phyloP scores from a whole-genome alignment of 2,797 vertebrate genomes.

The Saxicola maurus region DNA sequence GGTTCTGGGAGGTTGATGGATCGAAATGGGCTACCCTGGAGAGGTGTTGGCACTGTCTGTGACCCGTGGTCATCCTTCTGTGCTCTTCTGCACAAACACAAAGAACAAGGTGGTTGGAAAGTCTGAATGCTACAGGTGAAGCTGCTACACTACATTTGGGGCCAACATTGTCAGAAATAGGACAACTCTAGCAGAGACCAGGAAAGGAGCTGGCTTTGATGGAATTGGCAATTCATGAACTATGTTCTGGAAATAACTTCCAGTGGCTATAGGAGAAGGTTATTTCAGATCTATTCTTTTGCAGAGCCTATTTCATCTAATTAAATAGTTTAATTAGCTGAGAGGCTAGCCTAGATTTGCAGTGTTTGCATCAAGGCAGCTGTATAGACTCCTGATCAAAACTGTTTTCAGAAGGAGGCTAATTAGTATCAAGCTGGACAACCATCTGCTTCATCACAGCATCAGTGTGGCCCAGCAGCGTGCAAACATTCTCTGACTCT shows the following conservation, averaged over 20 bases:
- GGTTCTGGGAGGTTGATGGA: conserved; percentile 81
- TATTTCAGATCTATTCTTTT: conserved; percentile 5
- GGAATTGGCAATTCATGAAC: not conserved
- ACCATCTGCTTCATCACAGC: not conserved
- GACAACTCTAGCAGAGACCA: not conserved
- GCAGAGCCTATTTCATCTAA: not conserved
- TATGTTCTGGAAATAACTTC: not conserved
- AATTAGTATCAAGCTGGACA: not conserved
- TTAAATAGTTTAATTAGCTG: conserved; percentile 47
- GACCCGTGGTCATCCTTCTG: conserved; percentile 79
- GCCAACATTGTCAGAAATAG: not conserved
- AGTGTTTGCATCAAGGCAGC: not conserved
- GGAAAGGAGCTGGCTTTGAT: not conserved
- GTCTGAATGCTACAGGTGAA: not conserved
- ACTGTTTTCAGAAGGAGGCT: not conserved
- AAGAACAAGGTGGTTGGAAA: not conserved
- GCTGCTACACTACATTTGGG: not conserved
- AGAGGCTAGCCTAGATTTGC: conserved; percentile 26
- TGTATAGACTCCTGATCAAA: not conserved
- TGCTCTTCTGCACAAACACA: conserved; percentile 74
- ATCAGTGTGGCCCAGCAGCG: not conserved
- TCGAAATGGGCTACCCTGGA: conserved; percentile 79
- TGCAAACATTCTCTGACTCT: not conserved
- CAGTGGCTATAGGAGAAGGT: not conserved
- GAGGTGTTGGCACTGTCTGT: conserved; percentile 67